Evolutionary conservation across 2,888 invertebrate genomes (phyloP).

Genomic region (Plemyria rubiginata): DNA sequence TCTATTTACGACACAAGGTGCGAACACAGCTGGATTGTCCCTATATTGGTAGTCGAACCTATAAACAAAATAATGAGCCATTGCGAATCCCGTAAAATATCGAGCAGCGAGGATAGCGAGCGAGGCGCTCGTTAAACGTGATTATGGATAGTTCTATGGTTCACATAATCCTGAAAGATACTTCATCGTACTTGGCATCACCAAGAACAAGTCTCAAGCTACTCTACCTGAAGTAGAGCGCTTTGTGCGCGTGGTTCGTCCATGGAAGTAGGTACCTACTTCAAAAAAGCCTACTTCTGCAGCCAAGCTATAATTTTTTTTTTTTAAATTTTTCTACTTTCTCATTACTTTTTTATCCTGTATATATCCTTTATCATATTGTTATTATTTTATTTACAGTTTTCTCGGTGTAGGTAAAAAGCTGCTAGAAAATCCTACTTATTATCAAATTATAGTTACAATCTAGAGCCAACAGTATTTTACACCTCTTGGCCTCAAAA

Average conservation of each 20-base stretch:
- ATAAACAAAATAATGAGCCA: constrained; percentile 13
- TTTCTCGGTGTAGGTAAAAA: too few relatives aligned
- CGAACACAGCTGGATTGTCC: background rate
- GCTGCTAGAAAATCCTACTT: background rate
- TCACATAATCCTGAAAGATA: background rate
- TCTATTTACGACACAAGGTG: background rate
- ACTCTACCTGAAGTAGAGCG: too few relatives aligned
- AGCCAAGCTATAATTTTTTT: too few relatives aligned
- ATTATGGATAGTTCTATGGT: constrained; percentile 6
- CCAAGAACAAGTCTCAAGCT: too few relatives aligned
- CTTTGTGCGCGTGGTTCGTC: too few relatives aligned
- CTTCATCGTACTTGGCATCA: background rate
- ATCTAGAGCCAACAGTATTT: background rate
- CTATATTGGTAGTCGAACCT: constrained; percentile 4
- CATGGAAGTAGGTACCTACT: too few relatives aligned
- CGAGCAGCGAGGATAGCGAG: background rate
- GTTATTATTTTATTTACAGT: too few relatives aligned
- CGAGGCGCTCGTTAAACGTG: constrained; percentile 1
- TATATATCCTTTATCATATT: too few relatives aligned
- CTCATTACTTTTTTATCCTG: too few relatives aligned
- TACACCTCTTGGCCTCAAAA: background rate
- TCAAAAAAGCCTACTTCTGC: too few relatives aligned
- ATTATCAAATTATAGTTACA: background rate
- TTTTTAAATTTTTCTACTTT: too few relatives aligned
- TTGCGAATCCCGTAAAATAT: constrained; percentile 7